Percentiles rank a stretch among this genome's conserved stretches.
These are phyloP conservation scores for Gymnocheta viridis DNA, from an alignment of 2,888 invertebrate species.

Conservation along the genomic window DNA sequence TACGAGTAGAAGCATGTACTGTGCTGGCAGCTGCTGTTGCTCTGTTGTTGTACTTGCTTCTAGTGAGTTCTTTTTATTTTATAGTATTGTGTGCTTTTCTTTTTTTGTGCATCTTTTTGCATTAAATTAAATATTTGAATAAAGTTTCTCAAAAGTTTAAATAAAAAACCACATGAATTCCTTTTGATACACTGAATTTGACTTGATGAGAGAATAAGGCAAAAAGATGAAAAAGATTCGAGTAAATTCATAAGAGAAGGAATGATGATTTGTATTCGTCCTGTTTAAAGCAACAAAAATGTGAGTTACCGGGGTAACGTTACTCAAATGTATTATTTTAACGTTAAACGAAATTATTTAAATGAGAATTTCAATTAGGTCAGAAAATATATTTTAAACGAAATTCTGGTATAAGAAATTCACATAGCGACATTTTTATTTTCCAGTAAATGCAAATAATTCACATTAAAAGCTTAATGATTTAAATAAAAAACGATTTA, in stretches of 20 bases:
- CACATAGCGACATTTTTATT: neutral
- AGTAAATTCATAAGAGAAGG: neutral
- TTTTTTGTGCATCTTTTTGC: conserved; percentile 40
- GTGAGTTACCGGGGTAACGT: neutral
- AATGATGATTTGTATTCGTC: neutral
- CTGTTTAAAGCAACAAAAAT: neutral
- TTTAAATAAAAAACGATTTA: no score
- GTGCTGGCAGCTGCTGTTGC: conserved; percentile 20
- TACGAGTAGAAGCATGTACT: conserved; percentile 9
- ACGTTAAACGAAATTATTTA: neutral
- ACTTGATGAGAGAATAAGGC: neutral
- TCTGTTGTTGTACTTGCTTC: neutral
- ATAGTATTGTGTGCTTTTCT: neutral
- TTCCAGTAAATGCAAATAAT: neutral
- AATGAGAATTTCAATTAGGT: conserved; percentile 13
- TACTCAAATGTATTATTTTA: neutral
- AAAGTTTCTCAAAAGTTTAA: conserved; percentile 35
- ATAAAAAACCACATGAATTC: conserved; percentile 43
- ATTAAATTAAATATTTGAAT: conserved; percentile 60
- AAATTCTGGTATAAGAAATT: neutral
- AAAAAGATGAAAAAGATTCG: neutral
- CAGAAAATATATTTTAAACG: neutral
- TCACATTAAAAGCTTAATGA: neutral
- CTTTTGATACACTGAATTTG: conserved; percentile 13
- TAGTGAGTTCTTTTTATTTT: conserved; percentile 2